A percentile compares a stretch with the other conserved stretches of the same genome.
Conservation (phyloP, 2,797 vertebrate species). For the Spinibarbus caldwelli region DNA sequence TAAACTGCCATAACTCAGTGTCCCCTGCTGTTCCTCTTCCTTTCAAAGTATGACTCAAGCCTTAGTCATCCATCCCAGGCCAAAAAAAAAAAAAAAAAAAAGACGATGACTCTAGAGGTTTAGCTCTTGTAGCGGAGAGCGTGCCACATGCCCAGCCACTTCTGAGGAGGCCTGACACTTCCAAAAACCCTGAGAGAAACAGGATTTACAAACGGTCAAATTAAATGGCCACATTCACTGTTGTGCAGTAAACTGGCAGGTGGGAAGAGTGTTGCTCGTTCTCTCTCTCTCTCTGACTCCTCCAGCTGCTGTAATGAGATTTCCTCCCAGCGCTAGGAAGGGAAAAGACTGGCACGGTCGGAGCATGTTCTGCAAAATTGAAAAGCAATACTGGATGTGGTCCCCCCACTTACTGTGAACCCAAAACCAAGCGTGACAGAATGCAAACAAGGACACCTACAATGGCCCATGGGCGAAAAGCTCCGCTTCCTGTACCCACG, state of each 20-base stretch:
- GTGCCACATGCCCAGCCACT: not conserved
- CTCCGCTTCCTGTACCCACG: slow-evolving; percentile 10
- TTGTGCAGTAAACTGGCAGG: slow-evolving; percentile 61
- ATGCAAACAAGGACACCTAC: slow-evolving; percentile 56
- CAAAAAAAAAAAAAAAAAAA: not conserved
- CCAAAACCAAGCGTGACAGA: slow-evolving; percentile 57
- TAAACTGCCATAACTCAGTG: slow-evolving; percentile 15
- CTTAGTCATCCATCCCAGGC: slow-evolving; percentile 9
- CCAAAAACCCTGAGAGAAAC: slow-evolving; percentile 46
- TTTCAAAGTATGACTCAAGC: not conserved
- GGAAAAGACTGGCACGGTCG: slow-evolving; percentile 48
- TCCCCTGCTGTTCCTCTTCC: slow-evolving; percentile 60
- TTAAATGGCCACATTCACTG: slow-evolving; percentile 62
- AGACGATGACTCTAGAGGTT: not conserved
- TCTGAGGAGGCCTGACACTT: slow-evolving; percentile 36
- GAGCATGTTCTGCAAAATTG: slow-evolving; percentile 62
- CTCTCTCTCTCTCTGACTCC: slow-evolving; percentile 56
- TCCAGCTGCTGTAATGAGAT: slow-evolving; percentile 63
- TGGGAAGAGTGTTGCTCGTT: slow-evolving; percentile 41
- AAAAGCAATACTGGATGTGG: slow-evolving; percentile 62
- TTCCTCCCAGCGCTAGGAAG: slow-evolving; percentile 43
- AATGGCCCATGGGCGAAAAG: slow-evolving; percentile 48
- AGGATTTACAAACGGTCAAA: slow-evolving; percentile 64
- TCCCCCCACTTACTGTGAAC: slow-evolving; percentile 51
- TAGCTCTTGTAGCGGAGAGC: slow-evolving; percentile 5